phyloP scores from a whole-genome alignment of 2,888 invertebrate genomes.

The Nomada goodeniana region DNA sequence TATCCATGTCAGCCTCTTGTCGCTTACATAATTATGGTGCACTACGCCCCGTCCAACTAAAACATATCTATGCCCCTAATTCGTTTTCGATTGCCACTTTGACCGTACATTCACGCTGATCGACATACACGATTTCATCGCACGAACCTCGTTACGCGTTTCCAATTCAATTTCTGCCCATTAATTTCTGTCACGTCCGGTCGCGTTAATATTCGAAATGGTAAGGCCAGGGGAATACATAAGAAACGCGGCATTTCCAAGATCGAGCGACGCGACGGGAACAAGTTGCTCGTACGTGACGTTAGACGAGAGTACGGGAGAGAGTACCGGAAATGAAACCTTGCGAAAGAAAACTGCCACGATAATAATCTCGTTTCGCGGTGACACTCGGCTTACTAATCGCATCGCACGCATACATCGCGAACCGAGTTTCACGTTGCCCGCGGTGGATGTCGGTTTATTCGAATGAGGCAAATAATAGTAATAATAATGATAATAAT shows the following conservation, averaged over 20 bases:
- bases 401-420: constrained; percentile 18
- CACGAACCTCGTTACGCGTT: not conserved
- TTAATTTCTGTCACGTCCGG: constrained; percentile 4
- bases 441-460: not conserved
- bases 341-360: constrained; percentile 25
- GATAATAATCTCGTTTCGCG: constrained; percentile 34
- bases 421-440: not conserved
- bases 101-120: not conserved
- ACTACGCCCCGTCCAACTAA: not conserved
- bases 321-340: constrained; percentile 43
- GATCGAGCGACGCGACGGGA: not conserved
- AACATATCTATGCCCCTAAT: constrained; percentile 4
- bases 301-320: not conserved
- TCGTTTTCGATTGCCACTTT: constrained; percentile 21
- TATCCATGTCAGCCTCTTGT: not conserved
- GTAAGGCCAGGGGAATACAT: not conserved
- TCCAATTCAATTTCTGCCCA: not conserved
- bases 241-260: constrained; percentile 1
- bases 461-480: not conserved
- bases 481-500: not conserved
- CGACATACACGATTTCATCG: not conserved
- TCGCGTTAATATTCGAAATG: not conserved
- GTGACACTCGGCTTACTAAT: constrained; percentile 36
- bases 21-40: constrained; percentile 1
- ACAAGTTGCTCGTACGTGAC: constrained; percentile 17